Conservation (phyloP, 2,888 invertebrate species). For the Lagria hirta region DNA sequence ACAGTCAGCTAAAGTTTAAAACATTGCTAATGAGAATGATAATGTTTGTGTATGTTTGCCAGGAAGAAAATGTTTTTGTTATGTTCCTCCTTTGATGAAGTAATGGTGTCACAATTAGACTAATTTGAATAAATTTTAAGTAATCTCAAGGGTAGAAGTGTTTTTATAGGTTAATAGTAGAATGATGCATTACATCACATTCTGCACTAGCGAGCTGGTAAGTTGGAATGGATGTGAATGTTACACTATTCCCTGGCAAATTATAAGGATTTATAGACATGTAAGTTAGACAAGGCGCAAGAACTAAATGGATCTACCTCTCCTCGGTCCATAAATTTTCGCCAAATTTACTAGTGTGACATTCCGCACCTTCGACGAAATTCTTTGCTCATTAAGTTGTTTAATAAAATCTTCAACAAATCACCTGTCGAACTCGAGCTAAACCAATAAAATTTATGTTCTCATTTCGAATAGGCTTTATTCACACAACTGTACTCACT, state of each 20-base stretch:
- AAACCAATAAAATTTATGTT: constrained; percentile 24
- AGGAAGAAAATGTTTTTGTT: too few species aligned
- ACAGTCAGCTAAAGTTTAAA: too few species aligned
- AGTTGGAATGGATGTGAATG: constrained; percentile 40
- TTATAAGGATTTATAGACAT: constrained; percentile 46
- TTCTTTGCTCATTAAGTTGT: constrained; percentile 43
- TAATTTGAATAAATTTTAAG: constrained; percentile 35
- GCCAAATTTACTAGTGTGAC: constrained; percentile 45
- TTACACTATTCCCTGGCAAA: constrained; percentile 42
- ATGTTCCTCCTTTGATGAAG: constrained; percentile 9
- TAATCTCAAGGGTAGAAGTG: constrained; percentile 31
- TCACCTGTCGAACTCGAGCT: constrained; percentile 32
- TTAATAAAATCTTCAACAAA: constrained; percentile 40
- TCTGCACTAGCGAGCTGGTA: constrained; percentile 35
- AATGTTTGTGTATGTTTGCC: too few species aligned
- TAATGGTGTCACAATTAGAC: constrained; percentile 19
- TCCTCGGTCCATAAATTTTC: constrained; percentile 41
- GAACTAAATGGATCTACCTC: constrained; percentile 39
- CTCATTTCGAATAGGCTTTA: too few species aligned
- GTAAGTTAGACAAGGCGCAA: constrained; percentile 43
- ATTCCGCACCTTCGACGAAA: constrained; percentile 43
- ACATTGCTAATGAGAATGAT: too few species aligned
- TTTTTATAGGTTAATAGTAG: constrained; percentile 32
- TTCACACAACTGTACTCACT: too few species aligned
- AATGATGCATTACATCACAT: constrained; percentile 39